Evolutionary conservation across 2,113 vertebrate genomes (phyloP).

Genomic region (Columba livia): DNA sequence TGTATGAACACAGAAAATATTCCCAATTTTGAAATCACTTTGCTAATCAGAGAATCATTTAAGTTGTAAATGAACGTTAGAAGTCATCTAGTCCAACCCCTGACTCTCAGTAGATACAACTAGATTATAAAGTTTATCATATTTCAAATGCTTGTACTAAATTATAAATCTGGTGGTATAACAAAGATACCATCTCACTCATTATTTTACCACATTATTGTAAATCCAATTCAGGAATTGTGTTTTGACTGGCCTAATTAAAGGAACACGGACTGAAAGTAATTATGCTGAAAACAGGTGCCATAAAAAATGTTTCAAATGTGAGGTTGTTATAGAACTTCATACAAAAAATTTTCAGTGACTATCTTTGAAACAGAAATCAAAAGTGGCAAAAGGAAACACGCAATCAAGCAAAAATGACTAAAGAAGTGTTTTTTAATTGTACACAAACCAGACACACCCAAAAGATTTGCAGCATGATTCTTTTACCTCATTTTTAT

Average conservation of each 20-base stretch:
- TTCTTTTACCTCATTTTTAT: neutral
- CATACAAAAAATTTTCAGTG: neutral
- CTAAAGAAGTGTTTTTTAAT: neutral
- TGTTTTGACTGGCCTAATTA: neutral
- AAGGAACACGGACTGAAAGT: neutral
- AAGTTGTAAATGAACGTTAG: neutral
- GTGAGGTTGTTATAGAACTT: neutral
- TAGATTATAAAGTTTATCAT: neutral
- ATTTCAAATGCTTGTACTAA: neutral
- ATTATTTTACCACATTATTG: neutral
- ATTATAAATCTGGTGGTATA: neutral
- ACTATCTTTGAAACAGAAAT: neutral
- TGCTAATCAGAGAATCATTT: neutral
- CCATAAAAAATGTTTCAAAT: neutral
- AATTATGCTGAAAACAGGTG: neutral
- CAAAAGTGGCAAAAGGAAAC: neutral
- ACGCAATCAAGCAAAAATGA: neutral
- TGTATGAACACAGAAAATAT: neutral
- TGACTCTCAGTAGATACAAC: neutral
- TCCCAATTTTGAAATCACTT: neutral
- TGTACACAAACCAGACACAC: neutral
- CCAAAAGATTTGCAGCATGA: accelerated
- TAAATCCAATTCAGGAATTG: neutral
- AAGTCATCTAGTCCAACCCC: neutral
- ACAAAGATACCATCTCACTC: neutral